Percentiles rank a stretch among this genome's conserved stretches.
These are phyloP conservation scores for Cataglyphis albicans DNA, from an alignment of 2,888 invertebrate genomes.

Conservation along the genomic window DNA sequence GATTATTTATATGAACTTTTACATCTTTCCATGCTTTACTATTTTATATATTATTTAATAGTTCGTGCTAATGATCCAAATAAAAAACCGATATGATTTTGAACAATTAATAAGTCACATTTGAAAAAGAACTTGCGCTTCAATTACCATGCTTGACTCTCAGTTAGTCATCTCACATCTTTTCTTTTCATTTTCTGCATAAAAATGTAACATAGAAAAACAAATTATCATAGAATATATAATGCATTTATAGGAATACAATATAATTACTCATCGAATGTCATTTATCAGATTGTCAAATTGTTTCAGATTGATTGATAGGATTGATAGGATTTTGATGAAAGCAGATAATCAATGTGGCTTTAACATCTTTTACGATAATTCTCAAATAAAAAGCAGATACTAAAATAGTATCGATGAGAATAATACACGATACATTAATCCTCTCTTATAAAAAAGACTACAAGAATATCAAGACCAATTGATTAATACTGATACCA, in stretches of 20 bases:
- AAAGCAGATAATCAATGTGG: slow-evolving; percentile 66
- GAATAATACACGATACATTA: neutral
- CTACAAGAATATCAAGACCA: neutral
- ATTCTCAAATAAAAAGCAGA: slow-evolving; percentile 74
- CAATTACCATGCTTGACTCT: too few species aligned
- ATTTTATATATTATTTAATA: too few species aligned
- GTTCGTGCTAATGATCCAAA: too few species aligned
- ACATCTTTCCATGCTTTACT: too few species aligned
- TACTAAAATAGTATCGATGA: slow-evolving; percentile 68
- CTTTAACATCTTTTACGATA: slow-evolving; percentile 79
- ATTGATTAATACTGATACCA: neutral
- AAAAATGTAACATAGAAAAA: slow-evolving; percentile 70
- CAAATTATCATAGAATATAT: slow-evolving; percentile 73
- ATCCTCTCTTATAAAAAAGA: neutral
- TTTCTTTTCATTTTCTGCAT: slow-evolving; percentile 66
- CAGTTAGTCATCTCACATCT: too few species aligned
- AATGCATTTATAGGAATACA: slow-evolving; percentile 73
- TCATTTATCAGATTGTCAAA: slow-evolving; percentile 77
- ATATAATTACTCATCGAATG: slow-evolving; percentile 69
- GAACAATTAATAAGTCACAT: too few species aligned
- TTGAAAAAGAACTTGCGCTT: too few species aligned
- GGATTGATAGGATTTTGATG: slow-evolving; percentile 69
- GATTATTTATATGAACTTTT: slow-evolving; percentile 3
- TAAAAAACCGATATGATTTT: too few species aligned
- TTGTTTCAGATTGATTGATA: slow-evolving; percentile 77